Conservation (phyloP, 2,113 vertebrate species). For the Oncorhynchus nerka region DNA sequence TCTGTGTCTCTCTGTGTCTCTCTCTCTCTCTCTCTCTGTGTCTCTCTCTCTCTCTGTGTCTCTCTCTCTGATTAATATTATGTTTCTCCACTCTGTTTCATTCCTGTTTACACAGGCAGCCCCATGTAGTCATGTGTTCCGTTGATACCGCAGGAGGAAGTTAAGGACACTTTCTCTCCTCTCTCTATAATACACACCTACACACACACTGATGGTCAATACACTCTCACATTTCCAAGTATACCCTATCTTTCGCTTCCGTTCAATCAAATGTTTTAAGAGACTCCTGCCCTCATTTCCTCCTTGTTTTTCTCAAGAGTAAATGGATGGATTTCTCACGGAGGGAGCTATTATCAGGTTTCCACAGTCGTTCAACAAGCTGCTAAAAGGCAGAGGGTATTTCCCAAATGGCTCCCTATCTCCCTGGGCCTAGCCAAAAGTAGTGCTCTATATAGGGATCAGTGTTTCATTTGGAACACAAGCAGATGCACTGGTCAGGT, state of each 20-base stretch:
- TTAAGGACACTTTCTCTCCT: conserved; percentile 24
- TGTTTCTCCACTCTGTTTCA: conserved; percentile 54
- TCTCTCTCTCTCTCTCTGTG: too few species aligned
- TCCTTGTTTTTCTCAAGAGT: too few species aligned
- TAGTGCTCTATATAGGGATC: too few species aligned
- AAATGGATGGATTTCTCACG: too few species aligned
- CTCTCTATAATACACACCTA: background rate
- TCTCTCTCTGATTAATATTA: conserved; percentile 44
- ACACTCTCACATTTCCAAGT: background rate
- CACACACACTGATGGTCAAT: background rate
- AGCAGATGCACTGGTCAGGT: too few species aligned
- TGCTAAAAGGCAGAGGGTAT: background rate
- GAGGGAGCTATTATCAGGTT: too few species aligned
- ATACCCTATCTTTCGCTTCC: too few species aligned
- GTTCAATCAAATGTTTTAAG: background rate
- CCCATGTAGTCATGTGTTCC: conserved; percentile 55
- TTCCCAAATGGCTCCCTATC: background rate
- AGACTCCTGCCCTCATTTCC: background rate
- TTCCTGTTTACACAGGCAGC: conserved; percentile 63
- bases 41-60: too few species aligned
- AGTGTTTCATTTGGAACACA: background rate
- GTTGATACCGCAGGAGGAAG: conserved; percentile 53
- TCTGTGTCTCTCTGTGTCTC: too few species aligned
- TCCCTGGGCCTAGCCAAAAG: too few species aligned
- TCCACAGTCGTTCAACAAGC: background rate